phyloP scores from a whole-genome alignment of 2,113 vertebrate genomes.

The Calyptommatus sinebrachiatus region DNA sequence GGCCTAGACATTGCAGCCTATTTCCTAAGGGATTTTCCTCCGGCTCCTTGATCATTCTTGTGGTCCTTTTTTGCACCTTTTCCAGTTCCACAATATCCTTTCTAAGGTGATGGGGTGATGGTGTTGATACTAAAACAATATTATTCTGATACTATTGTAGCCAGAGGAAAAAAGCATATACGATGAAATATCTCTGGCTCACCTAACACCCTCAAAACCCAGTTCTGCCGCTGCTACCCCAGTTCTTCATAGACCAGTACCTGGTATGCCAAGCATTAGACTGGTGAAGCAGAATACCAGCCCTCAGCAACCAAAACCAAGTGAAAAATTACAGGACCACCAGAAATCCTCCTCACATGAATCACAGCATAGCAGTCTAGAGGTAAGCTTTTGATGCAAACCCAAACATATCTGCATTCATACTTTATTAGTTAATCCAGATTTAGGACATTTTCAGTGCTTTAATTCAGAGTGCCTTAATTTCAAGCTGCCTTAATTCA shows the following conservation, averaged over 20 bases:
- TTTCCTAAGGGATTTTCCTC: too few relatives aligned
- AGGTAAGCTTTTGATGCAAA: neutral
- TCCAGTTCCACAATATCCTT: too few relatives aligned
- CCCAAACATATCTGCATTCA: too few relatives aligned
- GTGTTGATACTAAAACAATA: too few relatives aligned
- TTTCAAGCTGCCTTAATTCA: too few relatives aligned
- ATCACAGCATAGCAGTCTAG: neutral
- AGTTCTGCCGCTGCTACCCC: neutral
- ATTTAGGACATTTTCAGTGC: too few relatives aligned
- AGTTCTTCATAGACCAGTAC: rapidly evolving
- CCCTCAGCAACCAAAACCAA: constrained; percentile 2
- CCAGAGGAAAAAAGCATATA: constrained; percentile 35
- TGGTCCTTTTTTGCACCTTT: too few relatives aligned
- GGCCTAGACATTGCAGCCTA: too few relatives aligned
- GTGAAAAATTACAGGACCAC: neutral
- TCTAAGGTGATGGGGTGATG: too few relatives aligned
- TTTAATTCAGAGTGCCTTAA: too few relatives aligned
- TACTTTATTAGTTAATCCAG: too few relatives aligned
- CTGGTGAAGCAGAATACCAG: neutral
- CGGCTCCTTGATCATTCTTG: too few relatives aligned
- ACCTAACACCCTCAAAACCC: constrained; percentile 19
- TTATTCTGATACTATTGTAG: neutral
- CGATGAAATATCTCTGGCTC: constrained; percentile 35
- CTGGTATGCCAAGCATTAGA: neutral
- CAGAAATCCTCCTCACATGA: neutral